A percentile compares a stretch with the other conserved stretches of the same genome.
Conservation (phyloP, 2,113 vertebrate species). For the Alosa alosa region DNA sequence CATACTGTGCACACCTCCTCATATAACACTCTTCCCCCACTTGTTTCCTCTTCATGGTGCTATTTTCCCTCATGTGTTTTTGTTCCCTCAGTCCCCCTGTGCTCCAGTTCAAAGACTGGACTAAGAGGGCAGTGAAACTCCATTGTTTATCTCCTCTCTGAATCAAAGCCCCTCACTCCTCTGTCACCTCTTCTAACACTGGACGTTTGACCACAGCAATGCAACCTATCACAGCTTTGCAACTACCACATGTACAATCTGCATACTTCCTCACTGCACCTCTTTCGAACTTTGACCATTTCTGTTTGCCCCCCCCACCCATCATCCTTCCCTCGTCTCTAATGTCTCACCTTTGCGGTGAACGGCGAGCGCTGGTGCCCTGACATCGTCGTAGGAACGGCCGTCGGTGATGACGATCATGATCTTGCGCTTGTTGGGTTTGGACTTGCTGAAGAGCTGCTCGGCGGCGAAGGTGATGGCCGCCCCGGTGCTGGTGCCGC, state of each 20-base stretch:
- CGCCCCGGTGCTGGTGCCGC: slow-evolving; percentile 93
- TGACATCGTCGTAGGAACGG: slow-evolving; percentile 90
- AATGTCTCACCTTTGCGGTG: slow-evolving; percentile 80
- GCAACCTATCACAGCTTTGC: background rate
- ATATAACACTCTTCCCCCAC: too few species aligned
- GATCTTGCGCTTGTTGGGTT: slow-evolving; percentile 94
- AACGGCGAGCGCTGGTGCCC: slow-evolving; percentile 79
- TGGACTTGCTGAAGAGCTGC: slow-evolving; percentile 94
- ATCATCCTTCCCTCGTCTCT: background rate
- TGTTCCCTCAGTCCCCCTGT: too few species aligned
- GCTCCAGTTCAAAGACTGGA: too few species aligned
- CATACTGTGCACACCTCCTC: too few species aligned
- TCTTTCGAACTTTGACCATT: too few species aligned
- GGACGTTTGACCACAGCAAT: background rate
- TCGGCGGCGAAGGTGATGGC: slow-evolving; percentile 89
- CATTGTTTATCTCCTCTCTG: background rate
- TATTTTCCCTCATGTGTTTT: too few species aligned
- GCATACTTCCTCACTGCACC: too few species aligned
- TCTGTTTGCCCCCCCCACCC: too few species aligned
- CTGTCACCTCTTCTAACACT: background rate
- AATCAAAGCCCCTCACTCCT: too few species aligned
- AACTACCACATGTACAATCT: background rate
- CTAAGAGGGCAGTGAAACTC: background rate
- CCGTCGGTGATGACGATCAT: slow-evolving; percentile 98
- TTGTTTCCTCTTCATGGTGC: too few species aligned